Conservation (phyloP, 2,113 vertebrate species). For the Laterallus jamaicensis region DNA sequence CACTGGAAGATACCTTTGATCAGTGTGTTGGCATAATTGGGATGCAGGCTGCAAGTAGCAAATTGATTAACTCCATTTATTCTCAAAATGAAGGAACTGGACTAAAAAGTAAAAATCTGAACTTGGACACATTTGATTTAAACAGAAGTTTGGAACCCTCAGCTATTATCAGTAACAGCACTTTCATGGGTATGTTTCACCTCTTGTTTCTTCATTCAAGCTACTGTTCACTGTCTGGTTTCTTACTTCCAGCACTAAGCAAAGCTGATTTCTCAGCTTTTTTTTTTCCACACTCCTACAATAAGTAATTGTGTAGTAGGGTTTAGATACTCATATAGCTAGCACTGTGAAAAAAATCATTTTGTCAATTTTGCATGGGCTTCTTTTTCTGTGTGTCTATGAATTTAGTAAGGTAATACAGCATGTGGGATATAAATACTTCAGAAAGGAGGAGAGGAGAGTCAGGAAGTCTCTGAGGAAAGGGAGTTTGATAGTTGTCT, state of each 20-base stretch:
- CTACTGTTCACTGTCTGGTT: neutral
- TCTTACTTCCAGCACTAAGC: neutral
- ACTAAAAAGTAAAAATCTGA: conserved; percentile 58
- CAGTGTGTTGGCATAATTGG: conserved; percentile 24
- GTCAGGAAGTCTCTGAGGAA: neutral
- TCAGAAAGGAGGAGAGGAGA: neutral
- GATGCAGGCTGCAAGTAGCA: conserved; percentile 39
- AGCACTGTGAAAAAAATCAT: neutral
- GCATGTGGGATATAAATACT: neutral
- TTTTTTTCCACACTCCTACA: neutral
- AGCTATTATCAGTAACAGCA: conserved; percentile 42
- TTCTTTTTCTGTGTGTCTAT: neutral
- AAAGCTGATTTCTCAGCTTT: neutral
- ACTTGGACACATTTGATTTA: conserved; percentile 71
- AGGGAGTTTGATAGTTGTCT: neutral
- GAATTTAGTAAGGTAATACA: neutral
- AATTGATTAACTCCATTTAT: conserved; percentile 54
- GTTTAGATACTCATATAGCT: neutral
- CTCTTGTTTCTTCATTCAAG: neutral
- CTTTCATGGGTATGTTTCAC: conserved; percentile 87
- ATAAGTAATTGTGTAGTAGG: neutral
- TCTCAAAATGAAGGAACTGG: conserved; percentile 69
- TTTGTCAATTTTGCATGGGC: neutral
- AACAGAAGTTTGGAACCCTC: conserved; percentile 69
- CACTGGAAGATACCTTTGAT: conserved; percentile 81